Evolutionary conservation across 1,140 invertebrate species (phyloP), one percentile per base, ranked within the genome.

Genomic region (Whitmania pigra): DNA sequence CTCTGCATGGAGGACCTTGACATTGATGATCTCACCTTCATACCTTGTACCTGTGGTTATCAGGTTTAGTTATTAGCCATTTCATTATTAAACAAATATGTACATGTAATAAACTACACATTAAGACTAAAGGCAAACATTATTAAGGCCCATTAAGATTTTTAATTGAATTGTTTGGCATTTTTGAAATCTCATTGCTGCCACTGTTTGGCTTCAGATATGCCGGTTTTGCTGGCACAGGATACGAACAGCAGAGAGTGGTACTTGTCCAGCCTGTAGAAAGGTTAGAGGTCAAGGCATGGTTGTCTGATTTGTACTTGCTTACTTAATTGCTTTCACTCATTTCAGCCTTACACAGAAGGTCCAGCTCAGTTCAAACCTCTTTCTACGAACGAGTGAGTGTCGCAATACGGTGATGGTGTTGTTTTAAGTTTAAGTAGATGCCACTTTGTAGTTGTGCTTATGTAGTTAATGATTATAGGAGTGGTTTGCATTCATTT

Each of bases 171-270:
- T n/a, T 49, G 9, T 15, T 49, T 13, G 9, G 13, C 5, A 49
- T 49, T 49, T 49, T 49, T 49, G 43, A 49, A 49, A 49, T 49
- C 9, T 3, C 5, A 63, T 15, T 63, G 2, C 2, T 63, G 3
- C 22, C 15, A 63, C 22, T 29, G 53, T 27, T 69, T 68, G 22
- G 71, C 85, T 85, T 27, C 79, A 94, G 90, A 97, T 99, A 82
- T 99, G 96, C 83, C 87, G 95, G 79, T 99, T 99, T 85, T 99
- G 96, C 84, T 99, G 96, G 96, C 95, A 99, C 85, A 89, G 95
- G 80, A 95, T 99, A 82, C 87, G 94, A 80, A 97, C 94, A 78
- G 94, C 97, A 83, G 95, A 98, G 84, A 98, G 98, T 86, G 94
- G 95, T 68, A 85, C 97, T 67, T 99, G 96, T 85, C 96, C 96